Evolutionary conservation across 2,797 vertebrate species (phyloP), one percentile per base, ranked within the genome.

Genomic region (Crocodylus rhombifer): DNA sequence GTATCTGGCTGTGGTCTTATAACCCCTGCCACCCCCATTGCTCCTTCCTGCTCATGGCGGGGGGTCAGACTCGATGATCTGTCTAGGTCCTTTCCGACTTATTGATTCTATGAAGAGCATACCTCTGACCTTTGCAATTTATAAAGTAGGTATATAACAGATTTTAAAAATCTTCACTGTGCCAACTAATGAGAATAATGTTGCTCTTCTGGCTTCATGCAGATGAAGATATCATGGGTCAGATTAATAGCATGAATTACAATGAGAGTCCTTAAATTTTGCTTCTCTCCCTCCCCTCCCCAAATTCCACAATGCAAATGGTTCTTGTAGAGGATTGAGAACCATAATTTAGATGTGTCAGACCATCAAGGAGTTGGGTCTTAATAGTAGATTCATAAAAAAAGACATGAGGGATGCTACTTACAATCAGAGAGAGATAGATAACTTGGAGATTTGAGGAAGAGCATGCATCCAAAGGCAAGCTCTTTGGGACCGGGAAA

Each of bases 161-260:
- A 86, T 88, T 95, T 88, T 10, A 28, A 94, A 94, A 91, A 77
- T 71, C 62, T 91, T 91, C 92, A 65, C 65, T 91, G 80, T 77
- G 63, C 56, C 60, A 91, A 77, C 36, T 79, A 91, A 88, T 75
- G 30, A 93, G 69, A 91, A 91, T 80, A 76, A 78, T 60, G 82
- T 57, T 86, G 76, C 80, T 69, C 55, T 58, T 92, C 77, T 80
- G 55, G 61, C 82, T 87, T 82, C 4, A 80, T n/a, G 60, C 20
- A 93, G 82, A 93, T 88, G 63, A 91, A 96, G 36, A 56, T 57
- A 17, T 63, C 90, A 95, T 95, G 94, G 80, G 90, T 95, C 87
- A 80, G 9, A 1, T 9, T 89, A 92, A 26, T 55, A 89, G 55
- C 6, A 78, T 17, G 23, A 88, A 88, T 88, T 94, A 64, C 80